Conservation (phyloP, 2,113 vertebrate genomes). For the Pelodiscus sinensis region DNA sequence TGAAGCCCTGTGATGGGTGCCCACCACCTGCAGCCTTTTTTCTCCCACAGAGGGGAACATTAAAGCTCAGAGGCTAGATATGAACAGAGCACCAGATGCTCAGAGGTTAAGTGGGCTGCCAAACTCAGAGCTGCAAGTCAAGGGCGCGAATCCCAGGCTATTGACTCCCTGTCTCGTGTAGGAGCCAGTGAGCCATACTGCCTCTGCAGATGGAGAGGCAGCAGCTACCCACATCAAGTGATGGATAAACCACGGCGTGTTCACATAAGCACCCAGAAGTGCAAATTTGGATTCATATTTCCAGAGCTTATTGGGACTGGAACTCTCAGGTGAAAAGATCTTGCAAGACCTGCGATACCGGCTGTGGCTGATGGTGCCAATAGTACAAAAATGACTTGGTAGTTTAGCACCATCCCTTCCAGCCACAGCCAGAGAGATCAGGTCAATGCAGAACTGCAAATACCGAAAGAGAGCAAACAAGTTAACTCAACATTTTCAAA, state of each 20-base stretch:
- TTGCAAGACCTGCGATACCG: not conserved
- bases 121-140: not conserved
- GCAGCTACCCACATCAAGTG: not conserved
- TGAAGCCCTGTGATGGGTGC: not conserved
- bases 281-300: not conserved
- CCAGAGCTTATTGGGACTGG: not conserved
- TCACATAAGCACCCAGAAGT: not conserved
- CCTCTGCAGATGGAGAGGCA: not conserved
- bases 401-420: not conserved
- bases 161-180: not conserved
- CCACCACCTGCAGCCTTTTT: not conserved
- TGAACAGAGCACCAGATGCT: not conserved
- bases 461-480: not conserved
- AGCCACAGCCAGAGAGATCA: not conserved
- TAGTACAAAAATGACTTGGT: not conserved
- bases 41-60: not conserved
- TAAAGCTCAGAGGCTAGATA: not conserved
- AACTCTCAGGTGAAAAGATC: not conserved
- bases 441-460: not conserved
- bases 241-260: not conserved
- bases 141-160: not conserved
- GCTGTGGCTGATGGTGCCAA: not conserved
- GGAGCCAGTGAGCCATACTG: not conserved
- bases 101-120: not conserved
- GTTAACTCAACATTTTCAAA: not conserved